phyloP scores from a whole-genome alignment of 1,140 invertebrate genomes.

The Acromyrmex heyeri region DNA sequence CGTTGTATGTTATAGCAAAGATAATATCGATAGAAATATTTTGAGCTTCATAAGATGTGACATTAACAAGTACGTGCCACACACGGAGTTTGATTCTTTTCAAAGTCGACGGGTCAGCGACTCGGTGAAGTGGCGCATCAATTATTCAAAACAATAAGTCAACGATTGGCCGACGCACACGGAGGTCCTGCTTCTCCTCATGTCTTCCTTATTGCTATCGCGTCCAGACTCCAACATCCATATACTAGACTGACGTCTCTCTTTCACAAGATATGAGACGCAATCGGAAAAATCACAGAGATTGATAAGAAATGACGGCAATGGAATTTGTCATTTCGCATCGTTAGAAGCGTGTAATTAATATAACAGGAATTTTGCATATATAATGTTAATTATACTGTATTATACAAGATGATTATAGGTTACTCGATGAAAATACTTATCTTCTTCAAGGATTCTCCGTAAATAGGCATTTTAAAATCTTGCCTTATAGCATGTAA shows the following conservation, averaged over 20 bases:
- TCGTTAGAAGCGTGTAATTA: constrained; percentile 36
- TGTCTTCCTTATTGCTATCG: constrained; percentile 65
- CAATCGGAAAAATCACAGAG: background rate
- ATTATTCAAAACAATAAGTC: constrained; percentile 82
- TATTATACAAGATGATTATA: constrained; percentile 26
- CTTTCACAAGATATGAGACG: constrained; percentile 19
- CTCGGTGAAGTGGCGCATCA: constrained; percentile 67
- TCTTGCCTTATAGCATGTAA: background rate
- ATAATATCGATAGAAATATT: background rate
- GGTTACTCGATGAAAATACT: constrained; percentile 24
- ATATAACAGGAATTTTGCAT: constrained; percentile 27
- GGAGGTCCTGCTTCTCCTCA: constrained; percentile 1
- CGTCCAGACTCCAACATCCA: constrained; percentile 47
- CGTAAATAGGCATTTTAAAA: constrained; percentile 7
- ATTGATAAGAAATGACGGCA: background rate
- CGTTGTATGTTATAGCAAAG: background rate
- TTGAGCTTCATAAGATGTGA: constrained; percentile 3
- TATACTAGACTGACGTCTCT: background rate
- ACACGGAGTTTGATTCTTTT: constrained; percentile 62
- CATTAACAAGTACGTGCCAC: constrained; percentile 46
- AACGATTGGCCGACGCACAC: constrained; percentile 24
- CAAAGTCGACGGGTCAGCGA: constrained; percentile 12
- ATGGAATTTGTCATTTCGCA: constrained; percentile 47
- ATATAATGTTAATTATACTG: constrained; percentile 12
- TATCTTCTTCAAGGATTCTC: background rate